Base-by-base conservation (phyloP, 2,797 vertebrate species). In the Leuciscus waleckii region DNA sequence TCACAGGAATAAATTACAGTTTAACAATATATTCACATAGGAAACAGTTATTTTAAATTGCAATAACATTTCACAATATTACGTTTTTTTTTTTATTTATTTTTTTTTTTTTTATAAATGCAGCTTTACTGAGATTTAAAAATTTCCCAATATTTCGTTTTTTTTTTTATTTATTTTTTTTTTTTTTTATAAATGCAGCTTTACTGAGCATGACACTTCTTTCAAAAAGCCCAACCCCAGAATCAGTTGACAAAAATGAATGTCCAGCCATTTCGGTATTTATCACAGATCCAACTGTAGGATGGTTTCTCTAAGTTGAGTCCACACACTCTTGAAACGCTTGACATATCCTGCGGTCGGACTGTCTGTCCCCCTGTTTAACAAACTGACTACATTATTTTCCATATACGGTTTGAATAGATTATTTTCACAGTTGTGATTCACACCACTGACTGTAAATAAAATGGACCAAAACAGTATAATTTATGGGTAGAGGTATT, bases 401-500 rank as follows among this genome's bases (percentile, higher is more conserved):
- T 51, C 71, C 21, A 16, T 7, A 21, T 46, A 21, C 3, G 4
- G 29, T n/a, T 17, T 39, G 51, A 58, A 8, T 8, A 19, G 17
- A 71, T 32, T 35, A 23, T 61, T 61, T 82, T 71, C n/a, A 54
- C 46, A 58, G 49, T 39, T 70, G 41, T 71, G 83, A 56, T 87
- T 86, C 91, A 92, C 92, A 92, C 85, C 92, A 79, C 86, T 87
- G 84, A 89, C 35, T 88, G 61, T 26, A 39, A 46, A 87, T 61
- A 73, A 89, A 83, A 89, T 56, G 26, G 88, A 90, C 73, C 39
- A 7, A 67, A 78, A 82, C 23, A 2, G 26, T 41, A 63, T 69
- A 41, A 69, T 85, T 51, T 85, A 81, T 74, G 82, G 23, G 8
- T 32, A 43, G 56, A 84, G 58, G 70, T 85, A 69, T 70, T 75